Evolutionary conservation across 2,888 invertebrate species (phyloP).

Genomic region (Lobophora halterata): DNA sequence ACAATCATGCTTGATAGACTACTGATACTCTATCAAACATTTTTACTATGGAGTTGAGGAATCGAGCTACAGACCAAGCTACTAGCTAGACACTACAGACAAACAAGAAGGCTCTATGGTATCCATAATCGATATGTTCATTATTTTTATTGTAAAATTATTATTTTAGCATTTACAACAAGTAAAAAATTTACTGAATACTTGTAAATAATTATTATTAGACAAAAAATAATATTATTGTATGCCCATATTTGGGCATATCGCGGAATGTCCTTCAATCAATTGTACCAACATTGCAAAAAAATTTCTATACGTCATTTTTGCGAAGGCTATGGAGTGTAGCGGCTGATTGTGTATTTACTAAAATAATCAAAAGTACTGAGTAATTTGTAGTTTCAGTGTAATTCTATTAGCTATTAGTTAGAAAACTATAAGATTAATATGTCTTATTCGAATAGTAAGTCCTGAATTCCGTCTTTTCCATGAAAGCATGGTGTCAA

Average conservation of each 20-base stretch:
- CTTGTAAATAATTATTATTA: background rate
- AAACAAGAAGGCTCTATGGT: too few species aligned
- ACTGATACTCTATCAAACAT: too few species aligned
- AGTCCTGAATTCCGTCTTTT: slow-evolving; percentile 46
- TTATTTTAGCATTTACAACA: too few species aligned
- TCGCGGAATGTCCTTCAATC: slow-evolving; percentile 33
- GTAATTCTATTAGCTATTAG: slow-evolving; percentile 49
- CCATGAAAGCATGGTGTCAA: slow-evolving; percentile 42
- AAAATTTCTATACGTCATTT: slow-evolving; percentile 63
- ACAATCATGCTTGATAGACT: background rate
- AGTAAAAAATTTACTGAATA: too few species aligned
- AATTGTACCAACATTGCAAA: slow-evolving; percentile 48
- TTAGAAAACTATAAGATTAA: slow-evolving; percentile 51
- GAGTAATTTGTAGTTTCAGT: slow-evolving; percentile 47
- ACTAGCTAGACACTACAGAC: too few species aligned
- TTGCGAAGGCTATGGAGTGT: slow-evolving; percentile 60
- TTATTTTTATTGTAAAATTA: too few species aligned
- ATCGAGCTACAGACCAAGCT: too few species aligned
- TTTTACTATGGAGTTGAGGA: too few species aligned
- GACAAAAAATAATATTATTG: background rate
- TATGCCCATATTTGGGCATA: slow-evolving; percentile 61
- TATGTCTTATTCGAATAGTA: slow-evolving; percentile 77
- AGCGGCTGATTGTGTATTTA: slow-evolving; percentile 73
- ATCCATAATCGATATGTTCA: too few species aligned
- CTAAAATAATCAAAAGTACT: slow-evolving; percentile 64